A percentile compares a stretch with the other conserved stretches of the same genome.
phyloP scores from a whole-genome alignment of 2,113 vertebrate species.

The Tautogolabrus adspersus region DNA sequence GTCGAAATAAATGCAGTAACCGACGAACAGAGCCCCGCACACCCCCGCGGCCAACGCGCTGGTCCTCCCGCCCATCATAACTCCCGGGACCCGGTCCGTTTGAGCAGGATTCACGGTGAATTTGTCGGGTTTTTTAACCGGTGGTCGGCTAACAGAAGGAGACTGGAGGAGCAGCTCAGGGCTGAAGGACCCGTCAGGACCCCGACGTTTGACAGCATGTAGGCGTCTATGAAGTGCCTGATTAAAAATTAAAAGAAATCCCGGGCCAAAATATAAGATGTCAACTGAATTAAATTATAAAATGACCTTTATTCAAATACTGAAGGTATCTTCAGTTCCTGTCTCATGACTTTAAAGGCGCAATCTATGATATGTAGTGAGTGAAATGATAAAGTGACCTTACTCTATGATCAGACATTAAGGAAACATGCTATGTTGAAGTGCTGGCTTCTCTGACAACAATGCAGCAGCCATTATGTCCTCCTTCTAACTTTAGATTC shows the following conservation, averaged over 20 bases:
- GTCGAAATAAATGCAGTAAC: slow-evolving; percentile 96
- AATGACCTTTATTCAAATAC: no score
- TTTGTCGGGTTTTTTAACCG: neutral
- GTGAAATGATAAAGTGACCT: no score
- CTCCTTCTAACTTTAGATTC: no score
- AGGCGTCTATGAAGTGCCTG: slow-evolving; percentile 33
- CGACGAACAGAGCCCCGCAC: slow-evolving; percentile 92
- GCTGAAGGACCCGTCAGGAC: slow-evolving; percentile 66
- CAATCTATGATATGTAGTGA: no score
- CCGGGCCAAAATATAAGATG: no score
- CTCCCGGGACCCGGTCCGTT: neutral
- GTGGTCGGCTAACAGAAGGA: neutral
- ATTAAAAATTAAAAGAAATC: slow-evolving; percentile 30
- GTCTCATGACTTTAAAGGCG: no score
- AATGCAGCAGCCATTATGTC: no score
- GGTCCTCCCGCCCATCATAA: slow-evolving; percentile 88
- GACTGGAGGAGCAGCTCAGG: slow-evolving; percentile 29
- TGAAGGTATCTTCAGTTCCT: no score
- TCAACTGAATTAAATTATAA: no score
- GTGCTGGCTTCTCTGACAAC: no score
- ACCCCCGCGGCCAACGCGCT: slow-evolving; percentile 93
- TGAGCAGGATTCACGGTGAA: neutral
- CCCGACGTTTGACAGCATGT: slow-evolving; percentile 21
- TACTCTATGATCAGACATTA: no score
- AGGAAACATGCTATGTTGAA: no score